These are phyloP conservation scores for Ammospiza caudacuta DNA, from an alignment of 2,113 vertebrate species.

Conservation along the genomic window DNA sequence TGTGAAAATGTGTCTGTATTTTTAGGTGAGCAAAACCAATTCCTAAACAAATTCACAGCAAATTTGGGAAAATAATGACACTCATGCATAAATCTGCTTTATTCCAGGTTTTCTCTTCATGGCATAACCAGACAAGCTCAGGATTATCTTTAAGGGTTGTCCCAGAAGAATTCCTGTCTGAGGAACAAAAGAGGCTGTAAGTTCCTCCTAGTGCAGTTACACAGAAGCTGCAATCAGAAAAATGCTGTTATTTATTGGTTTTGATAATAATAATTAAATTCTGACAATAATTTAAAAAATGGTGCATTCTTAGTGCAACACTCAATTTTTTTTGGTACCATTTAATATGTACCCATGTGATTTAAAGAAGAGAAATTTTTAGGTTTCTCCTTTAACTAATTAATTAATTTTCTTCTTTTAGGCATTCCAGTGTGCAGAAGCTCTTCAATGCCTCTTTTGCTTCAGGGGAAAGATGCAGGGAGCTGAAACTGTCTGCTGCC, in stretches of 20 bases:
- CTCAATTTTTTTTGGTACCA: accelerated
- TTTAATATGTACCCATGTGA: background rate
- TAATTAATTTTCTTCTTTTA: conserved; percentile 23
- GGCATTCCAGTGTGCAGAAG: conserved; percentile 83
- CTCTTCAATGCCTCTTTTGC: conserved; percentile 79
- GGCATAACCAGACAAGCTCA: conserved; percentile 80
- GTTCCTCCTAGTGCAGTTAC: conserved; percentile 37
- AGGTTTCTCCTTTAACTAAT: background rate
- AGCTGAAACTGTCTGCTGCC: conserved; percentile 78
- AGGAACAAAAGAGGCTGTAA: conserved; percentile 87
- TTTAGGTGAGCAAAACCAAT: background rate
- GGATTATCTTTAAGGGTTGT: conserved; percentile 80
- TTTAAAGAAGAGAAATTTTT: background rate
- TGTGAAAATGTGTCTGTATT: background rate
- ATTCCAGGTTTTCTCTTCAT: conserved; percentile 86
- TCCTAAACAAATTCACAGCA: background rate
- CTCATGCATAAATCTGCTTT: conserved; percentile 10
- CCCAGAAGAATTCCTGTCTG: conserved; percentile 81
- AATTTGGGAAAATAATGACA: background rate
- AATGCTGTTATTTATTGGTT: background rate
- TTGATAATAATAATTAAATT: background rate
- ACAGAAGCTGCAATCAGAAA: background rate
- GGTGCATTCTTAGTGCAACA: background rate
- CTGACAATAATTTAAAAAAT: background rate
- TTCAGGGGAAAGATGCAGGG: conserved; percentile 77